phyloP scores from a whole-genome alignment of 1,140 invertebrate genomes.

The Calycopis cecrops region DNA sequence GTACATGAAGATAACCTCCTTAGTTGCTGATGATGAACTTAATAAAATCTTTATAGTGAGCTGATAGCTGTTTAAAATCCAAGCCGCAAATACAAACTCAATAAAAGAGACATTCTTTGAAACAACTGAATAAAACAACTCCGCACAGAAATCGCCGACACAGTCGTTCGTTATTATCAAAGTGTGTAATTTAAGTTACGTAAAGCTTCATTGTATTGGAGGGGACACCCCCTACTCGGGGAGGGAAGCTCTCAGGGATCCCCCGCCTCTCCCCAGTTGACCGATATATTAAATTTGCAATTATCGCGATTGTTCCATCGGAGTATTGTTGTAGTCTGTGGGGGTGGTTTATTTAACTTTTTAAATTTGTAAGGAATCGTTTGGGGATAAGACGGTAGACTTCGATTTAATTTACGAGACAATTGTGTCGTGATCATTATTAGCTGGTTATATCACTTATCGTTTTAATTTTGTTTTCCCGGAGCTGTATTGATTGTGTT shows the following conservation, averaged over 20 bases:
- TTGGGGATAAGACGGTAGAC: too few relatives aligned
- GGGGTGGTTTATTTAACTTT: too few relatives aligned
- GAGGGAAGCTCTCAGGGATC: too few relatives aligned
- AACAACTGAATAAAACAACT: conserved; percentile 11
- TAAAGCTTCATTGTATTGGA: conserved; percentile 48
- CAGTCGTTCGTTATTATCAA: conserved; percentile 43
- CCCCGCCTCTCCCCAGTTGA: conserved; percentile 34
- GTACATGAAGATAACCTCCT: too few relatives aligned
- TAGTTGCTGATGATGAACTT: too few relatives aligned
- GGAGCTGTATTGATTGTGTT: too few relatives aligned
- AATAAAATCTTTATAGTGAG: too few relatives aligned
- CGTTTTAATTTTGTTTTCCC: too few relatives aligned
- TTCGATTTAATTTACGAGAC: not conserved
- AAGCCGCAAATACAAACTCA: conserved; percentile 1
- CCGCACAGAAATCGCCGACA: conserved; percentile 15
- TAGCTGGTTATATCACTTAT: too few relatives aligned
- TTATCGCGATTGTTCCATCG: conserved; percentile 59
- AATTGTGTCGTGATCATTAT: too few relatives aligned
- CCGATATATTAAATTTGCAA: conserved; percentile 67
- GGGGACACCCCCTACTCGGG: conserved; percentile 20
- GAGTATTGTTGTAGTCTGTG: conserved; percentile 20
- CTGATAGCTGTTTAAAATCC: too few relatives aligned
- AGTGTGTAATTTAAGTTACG: conserved; percentile 60
- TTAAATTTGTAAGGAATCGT: not conserved
- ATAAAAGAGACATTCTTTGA: conserved; percentile 8